Percentiles rank a stretch among this genome's conserved stretches.
These are phyloP conservation scores for Nemotelus nigrinus DNA, from an alignment of 2,888 invertebrate species.

Conservation along the genomic window DNA sequence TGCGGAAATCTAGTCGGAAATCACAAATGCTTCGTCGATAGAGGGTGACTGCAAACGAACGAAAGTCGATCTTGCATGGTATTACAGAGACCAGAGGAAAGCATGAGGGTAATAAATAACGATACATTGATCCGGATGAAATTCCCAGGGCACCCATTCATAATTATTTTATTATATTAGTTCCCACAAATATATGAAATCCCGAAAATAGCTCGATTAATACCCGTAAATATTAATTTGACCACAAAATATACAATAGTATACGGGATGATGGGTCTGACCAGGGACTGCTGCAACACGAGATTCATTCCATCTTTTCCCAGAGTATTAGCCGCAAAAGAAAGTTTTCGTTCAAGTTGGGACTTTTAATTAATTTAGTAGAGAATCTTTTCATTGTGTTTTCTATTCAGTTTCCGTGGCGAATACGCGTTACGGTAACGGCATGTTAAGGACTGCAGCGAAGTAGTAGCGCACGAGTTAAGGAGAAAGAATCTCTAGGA, in stretches of 20 bases:
- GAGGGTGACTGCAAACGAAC: no score
- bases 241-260: background rate
- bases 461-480: background rate
- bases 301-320: slow-evolving; percentile 17
- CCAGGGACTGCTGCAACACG: background rate
- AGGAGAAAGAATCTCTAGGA: slow-evolving; percentile 26
- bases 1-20: no score
- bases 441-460: slow-evolving; percentile 2
- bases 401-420: slow-evolving; percentile 29
- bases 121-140: no score
- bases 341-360: slow-evolving; percentile 41
- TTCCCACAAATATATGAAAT: no score
- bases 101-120: no score
- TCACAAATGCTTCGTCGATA: no score
- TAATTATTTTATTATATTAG: no score
- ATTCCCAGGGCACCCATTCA: no score
- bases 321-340: slow-evolving; percentile 32
- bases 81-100: no score
- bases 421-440: slow-evolving; percentile 21
- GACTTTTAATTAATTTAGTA: slow-evolving; percentile 44
- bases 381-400: slow-evolving; percentile 44
- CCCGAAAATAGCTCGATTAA: no score
- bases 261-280: background rate
- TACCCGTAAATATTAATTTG: slow-evolving; percentile 1
- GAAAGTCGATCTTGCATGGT: no score